phyloP scores from a whole-genome alignment of 2,888 invertebrate species.

The Drosophila paucipuncta region DNA sequence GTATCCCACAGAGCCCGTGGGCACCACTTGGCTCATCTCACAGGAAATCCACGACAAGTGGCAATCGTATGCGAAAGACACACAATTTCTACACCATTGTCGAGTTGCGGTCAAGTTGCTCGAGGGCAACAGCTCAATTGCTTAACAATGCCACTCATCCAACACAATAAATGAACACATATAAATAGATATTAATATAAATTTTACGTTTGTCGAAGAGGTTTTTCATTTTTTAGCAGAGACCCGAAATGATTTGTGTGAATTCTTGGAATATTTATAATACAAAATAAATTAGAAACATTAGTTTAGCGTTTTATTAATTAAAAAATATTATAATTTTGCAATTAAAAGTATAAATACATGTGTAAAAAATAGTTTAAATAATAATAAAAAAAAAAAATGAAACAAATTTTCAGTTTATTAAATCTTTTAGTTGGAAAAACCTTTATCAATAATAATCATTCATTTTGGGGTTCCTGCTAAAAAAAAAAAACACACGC shows the following conservation, averaged over 20 bases:
- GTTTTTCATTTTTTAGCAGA: neutral
- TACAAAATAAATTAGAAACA: constrained; percentile 23
- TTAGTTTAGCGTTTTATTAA: constrained; percentile 53
- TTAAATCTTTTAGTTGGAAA: neutral
- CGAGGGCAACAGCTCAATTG: neutral
- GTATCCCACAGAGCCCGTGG: constrained; percentile 85
- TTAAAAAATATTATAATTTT: constrained; percentile 43
- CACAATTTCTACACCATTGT: constrained; percentile 52
- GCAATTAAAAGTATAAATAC: constrained; percentile 33
- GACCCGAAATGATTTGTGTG: constrained; percentile 23
- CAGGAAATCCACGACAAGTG: constrained; percentile 56
- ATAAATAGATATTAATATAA: neutral
- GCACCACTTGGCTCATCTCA: constrained; percentile 72
- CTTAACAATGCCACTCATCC: neutral
- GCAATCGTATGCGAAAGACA: constrained; percentile 35
- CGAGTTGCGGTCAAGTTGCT: constrained; percentile 42
- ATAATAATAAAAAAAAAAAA: constrained; percentile 30
- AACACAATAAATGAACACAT: neutral
- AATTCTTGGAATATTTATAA: constrained; percentile 12
- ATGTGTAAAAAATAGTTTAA: constrained; percentile 47
- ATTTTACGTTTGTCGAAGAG: neutral
- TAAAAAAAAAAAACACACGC: constrained; percentile 33
- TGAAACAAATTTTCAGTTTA: constrained; percentile 14
- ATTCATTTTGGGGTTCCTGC: constrained; percentile 38
- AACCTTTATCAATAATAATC: constrained; percentile 19